Percentiles rank a stretch among this genome's conserved stretches.
Evolutionary conservation across 2,113 vertebrate genomes (phyloP).

Genomic region (Saguinus imperator): DNA sequence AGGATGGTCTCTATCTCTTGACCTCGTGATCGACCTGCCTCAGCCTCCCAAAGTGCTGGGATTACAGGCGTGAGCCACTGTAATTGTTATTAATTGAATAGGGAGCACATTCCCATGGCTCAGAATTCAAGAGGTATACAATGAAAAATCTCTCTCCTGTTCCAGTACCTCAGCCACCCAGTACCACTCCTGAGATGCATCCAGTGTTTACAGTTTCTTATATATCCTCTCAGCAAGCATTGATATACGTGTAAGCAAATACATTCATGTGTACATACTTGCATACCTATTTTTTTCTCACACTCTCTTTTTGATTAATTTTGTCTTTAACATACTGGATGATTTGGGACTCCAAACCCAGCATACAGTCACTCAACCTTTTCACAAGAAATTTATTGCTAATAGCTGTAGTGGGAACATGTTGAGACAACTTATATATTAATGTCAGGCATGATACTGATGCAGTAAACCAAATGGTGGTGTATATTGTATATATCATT

Average conservation of each 20-base stretch:
- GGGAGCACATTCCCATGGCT: not conserved
- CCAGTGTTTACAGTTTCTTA: not conserved
- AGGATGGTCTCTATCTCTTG: too few relatives aligned
- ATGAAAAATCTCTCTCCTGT: not conserved
- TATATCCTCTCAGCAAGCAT: not conserved
- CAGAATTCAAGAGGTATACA: not conserved
- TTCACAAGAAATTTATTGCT: not conserved
- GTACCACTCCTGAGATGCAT: not conserved
- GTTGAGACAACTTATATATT: not conserved
- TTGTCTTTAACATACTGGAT: not conserved
- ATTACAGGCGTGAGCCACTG: not conserved
- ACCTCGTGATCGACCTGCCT: too few relatives aligned
- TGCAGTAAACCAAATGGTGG: too few relatives aligned
- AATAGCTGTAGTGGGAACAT: not conserved
- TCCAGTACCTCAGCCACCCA: not conserved
- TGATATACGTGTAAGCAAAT: not conserved
- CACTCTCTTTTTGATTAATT: not conserved
- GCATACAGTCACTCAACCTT: not conserved
- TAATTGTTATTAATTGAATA: not conserved
- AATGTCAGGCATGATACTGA: fast-evolving
- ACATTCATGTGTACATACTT: too few relatives aligned
- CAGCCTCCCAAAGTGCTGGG: too few relatives aligned
- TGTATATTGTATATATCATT: not conserved
- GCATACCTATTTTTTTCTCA: not conserved
- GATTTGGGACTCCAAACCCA: not conserved